phyloP scores from a whole-genome alignment of 2,797 vertebrate genomes.

The Sternotherus odoratus region DNA sequence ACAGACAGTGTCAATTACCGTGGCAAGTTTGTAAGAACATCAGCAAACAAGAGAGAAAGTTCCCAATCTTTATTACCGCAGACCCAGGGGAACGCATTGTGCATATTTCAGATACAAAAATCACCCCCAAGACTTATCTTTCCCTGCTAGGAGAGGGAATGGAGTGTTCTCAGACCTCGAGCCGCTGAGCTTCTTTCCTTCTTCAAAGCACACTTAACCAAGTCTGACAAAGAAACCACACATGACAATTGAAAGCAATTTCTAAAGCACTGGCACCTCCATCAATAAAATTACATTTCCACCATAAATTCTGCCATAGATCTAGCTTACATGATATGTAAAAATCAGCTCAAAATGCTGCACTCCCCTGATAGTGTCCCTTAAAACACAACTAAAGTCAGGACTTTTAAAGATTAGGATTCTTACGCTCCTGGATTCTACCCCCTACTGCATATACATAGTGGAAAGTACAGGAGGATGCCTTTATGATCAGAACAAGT shows the following conservation, averaged over 20 bases:
- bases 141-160: slow-evolving; percentile 7
- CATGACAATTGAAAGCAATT: not conserved
- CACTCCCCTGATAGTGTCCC: not conserved
- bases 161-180: slow-evolving; percentile 12
- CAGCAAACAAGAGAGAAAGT: not conserved
- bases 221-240: not conserved
- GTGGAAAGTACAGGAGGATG: not conserved
- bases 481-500: not conserved
- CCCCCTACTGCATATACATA: not conserved
- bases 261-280: not conserved
- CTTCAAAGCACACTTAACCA: slow-evolving; percentile 35
- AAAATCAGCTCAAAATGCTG: slow-evolving; percentile 22
- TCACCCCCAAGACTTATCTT: not conserved
- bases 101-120: not conserved
- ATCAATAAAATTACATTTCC: not conserved
- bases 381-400: slow-evolving; percentile 1
- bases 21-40: not conserved
- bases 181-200: not conserved
- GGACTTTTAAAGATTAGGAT: slow-evolving; percentile 15
- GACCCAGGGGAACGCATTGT: not conserved
- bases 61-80: not conserved
- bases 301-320: not conserved
- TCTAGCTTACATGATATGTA: not conserved
- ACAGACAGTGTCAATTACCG: not conserved
- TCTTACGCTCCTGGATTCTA: not conserved